These are phyloP conservation scores for Cyanistes caeruleus DNA, from an alignment of 2,113 vertebrate species.

Conservation along the genomic window DNA sequence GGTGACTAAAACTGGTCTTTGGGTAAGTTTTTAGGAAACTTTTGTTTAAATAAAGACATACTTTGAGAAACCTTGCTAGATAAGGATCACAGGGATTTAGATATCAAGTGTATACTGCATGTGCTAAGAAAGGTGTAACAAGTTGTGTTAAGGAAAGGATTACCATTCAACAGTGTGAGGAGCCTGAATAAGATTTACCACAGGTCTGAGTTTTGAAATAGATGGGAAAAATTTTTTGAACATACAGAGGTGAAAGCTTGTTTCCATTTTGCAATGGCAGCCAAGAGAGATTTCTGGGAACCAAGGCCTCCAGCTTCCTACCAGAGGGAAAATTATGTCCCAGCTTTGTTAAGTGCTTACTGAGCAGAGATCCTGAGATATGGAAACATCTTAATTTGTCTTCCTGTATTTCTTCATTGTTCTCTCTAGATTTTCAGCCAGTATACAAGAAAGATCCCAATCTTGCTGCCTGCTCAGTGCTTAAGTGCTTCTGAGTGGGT, in stretches of 20 bases:
- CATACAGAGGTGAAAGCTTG: neutral
- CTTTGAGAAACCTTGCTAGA: neutral
- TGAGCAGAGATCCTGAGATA: neutral
- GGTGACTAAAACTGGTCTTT: neutral
- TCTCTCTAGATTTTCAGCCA: neutral
- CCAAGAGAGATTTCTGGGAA: neutral
- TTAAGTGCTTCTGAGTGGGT: neutral
- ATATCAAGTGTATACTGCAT: neutral
- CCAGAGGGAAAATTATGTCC: neutral
- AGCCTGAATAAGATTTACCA: neutral
- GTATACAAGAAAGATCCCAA: neutral
- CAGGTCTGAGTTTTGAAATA: neutral
- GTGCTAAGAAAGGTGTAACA: neutral
- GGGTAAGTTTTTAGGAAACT: neutral
- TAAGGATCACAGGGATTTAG: neutral
- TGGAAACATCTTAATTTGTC: neutral
- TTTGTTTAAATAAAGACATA: neutral
- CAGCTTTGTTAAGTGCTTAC: neutral
- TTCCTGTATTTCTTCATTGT: neutral
- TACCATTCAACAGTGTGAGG: rapidly evolving
- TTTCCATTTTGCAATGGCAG: neutral
- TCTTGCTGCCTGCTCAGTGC: neutral
- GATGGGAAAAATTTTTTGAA: neutral
- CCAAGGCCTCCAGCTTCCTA: neutral
- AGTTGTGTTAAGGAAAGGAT: neutral